Evolutionary conservation across 2,113 vertebrate genomes (phyloP), one percentile per base, ranked within the genome.

Genomic region (Sula dactylatra): DNA sequence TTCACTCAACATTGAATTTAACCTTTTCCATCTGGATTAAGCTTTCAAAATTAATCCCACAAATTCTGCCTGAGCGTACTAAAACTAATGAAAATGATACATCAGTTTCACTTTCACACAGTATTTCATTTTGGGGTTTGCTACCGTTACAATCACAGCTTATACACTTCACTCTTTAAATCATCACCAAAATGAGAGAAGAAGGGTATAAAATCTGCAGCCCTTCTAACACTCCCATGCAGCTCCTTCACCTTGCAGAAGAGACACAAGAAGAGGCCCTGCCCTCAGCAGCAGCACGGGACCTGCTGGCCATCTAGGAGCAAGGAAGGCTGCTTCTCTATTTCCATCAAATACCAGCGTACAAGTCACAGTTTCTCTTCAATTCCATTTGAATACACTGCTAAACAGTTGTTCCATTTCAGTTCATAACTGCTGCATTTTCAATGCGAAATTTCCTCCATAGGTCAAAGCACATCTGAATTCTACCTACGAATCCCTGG

Each of bases 11-110:
- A 83, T 1, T 83, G 90, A 94, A 81, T 93, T 96, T 92, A 95
- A 97, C 92, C 90, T 96, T 93, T 95, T 97, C 95, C 88, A 96
- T 86, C 95, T 95, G 92, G 96, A 96, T 95, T 95, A 96, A 93
- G 90, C 85, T 97, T 96, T 94, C 94, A 95, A 88, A 97, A 95
- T 88, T 90, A 97, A 92, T 95, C 90, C 95, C 67, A 86, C 88
- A 83, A 96, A 96, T 95, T 94, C 96, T 86, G 85, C 84, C 71
- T 59, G 64, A 93, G 88, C 72, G 47, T 91, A 93, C 79, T 62
- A 90, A 94, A 94, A 92, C 90, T 95, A 95, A 95, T 92, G 90
- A 95, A 93, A 96, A 96, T 50, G 85, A 93, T 82, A 86, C 72
- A 86, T 94, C 95, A 96, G 79, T 71, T 94, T 95, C 88, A 88